phyloP scores from a whole-genome alignment of 2,888 invertebrate species.

The Euplexia lucipara region DNA sequence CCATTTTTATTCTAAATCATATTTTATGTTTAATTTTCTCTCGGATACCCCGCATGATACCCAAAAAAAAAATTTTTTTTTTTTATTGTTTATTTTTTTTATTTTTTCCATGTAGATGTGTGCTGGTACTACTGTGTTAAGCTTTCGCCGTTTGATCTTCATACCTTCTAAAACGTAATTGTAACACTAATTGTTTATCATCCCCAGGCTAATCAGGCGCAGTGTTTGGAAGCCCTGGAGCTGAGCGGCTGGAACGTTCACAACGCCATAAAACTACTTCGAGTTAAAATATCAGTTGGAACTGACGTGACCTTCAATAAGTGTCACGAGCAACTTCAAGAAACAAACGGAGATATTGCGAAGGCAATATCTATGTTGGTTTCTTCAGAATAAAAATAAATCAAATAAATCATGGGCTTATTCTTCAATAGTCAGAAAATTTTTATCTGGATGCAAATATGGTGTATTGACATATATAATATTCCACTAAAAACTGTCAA shows the following conservation, averaged over 20 bases:
- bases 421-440: no score
- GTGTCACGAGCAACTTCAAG: slow-evolving; percentile 90
- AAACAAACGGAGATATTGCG: slow-evolving; percentile 92
- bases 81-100: not conserved
- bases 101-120: not conserved
- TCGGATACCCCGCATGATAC: not conserved
- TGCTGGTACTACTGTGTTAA: slow-evolving; percentile 2
- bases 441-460: no score
- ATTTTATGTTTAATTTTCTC: no score
- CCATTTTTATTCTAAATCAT: no score
- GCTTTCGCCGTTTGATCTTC: not conserved
- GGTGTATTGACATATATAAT: no score
- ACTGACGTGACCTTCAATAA: slow-evolving; percentile 70
- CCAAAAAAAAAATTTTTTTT: no score
- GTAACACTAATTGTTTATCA: slow-evolving; percentile 14
- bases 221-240: slow-evolving; percentile 95
- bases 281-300: slow-evolving; percentile 85
- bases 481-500: no score
- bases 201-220: slow-evolving; percentile 92
- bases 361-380: slow-evolving; percentile 92
- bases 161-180: not conserved
- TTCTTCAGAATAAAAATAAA: slow-evolving; percentile 6
- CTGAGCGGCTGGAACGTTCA: slow-evolving; percentile 97
- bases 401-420: not conserved
- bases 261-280: slow-evolving; percentile 95